Evolutionary conservation across 2,113 vertebrate genomes (phyloP), one percentile per base, ranked within the genome.

Genomic region (Myrmecophaga tridactyla): DNA sequence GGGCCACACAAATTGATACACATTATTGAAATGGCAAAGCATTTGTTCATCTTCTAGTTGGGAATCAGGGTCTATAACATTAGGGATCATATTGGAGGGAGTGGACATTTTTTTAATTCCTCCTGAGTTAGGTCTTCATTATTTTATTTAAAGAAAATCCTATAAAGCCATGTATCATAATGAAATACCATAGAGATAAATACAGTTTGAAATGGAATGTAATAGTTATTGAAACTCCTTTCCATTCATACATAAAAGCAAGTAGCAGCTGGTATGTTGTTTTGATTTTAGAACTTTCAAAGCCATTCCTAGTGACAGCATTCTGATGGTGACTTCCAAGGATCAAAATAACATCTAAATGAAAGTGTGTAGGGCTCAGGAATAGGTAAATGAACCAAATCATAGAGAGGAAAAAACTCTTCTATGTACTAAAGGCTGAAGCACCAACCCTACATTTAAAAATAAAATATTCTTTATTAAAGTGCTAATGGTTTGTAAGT

Each of bases 71-170:
- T 43, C 3, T 17, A 12, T 14, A n/a, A 31, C 53, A 77, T 11
- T n/a, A 86, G 23, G n/a, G 29, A 75, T 34, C 58, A 89, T 73
- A 92, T 65, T 46, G 51, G 62, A 80, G 25, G 6, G 5, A 63
- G 20, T 41, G 3, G 0, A 67, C 1, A 56, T 29, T 15, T 86
- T 83, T 41, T 43, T 11, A 69, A 43, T 92, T 80, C 8, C 11
- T 84, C 62, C 51, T 83, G 13, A 78, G 1, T 10, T 65, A 90
- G 7, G 13, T 13, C 17, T 73, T 86, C 23, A 81, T 65, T 41
- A 75, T 90, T 87, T 72, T 62, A 82, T 65, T 90, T 90, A 36
- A 95, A 94, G 70, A 20, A 82, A 82, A 92, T 51, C 0, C 67
- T 7, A 56, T 0, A 63, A 65, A 63, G 63, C 8, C 5, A 31